Percentiles rank a stretch among this genome's conserved stretches.
phyloP scores from a whole-genome alignment of 2,797 vertebrate genomes.

The Hipposideros larvatus region DNA sequence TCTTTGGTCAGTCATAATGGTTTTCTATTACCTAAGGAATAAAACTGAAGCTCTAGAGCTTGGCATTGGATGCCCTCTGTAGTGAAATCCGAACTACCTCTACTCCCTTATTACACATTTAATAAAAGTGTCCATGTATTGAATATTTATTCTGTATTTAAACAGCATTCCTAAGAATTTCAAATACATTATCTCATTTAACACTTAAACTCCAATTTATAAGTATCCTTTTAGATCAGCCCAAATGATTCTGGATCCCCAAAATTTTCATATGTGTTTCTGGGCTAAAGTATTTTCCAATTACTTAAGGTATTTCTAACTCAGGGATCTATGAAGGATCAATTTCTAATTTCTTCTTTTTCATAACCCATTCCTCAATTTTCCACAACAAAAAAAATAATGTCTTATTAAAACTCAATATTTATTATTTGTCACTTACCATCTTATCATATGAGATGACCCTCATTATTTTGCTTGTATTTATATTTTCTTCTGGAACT shows the following conservation, averaged over 20 bases:
- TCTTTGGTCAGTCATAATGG: neutral
- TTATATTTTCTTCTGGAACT: constrained; percentile 7
- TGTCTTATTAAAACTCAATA: neutral
- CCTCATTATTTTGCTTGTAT: neutral
- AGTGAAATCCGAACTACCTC: constrained; percentile 16
- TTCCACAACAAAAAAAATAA: neutral
- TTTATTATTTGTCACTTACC: neutral
- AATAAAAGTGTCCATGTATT: neutral
- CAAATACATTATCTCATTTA: neutral
- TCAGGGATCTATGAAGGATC: neutral
- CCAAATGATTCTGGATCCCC: neutral
- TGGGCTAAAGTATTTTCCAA: neutral
- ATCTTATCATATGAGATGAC: neutral
- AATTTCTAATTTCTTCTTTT: neutral
- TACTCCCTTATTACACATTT: neutral
- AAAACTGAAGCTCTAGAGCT: neutral
- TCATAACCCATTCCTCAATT: neutral
- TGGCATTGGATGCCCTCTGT: neutral
- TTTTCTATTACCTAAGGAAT: neutral
- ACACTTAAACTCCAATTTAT: neutral
- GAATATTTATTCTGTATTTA: neutral
- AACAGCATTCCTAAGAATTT: neutral
- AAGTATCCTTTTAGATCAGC: neutral
- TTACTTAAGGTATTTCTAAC: neutral
- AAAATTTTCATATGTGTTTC: neutral